These are phyloP conservation scores for Centroberyx gerrardi DNA, from an alignment of 2,797 vertebrate genomes.

Conservation along the genomic window DNA sequence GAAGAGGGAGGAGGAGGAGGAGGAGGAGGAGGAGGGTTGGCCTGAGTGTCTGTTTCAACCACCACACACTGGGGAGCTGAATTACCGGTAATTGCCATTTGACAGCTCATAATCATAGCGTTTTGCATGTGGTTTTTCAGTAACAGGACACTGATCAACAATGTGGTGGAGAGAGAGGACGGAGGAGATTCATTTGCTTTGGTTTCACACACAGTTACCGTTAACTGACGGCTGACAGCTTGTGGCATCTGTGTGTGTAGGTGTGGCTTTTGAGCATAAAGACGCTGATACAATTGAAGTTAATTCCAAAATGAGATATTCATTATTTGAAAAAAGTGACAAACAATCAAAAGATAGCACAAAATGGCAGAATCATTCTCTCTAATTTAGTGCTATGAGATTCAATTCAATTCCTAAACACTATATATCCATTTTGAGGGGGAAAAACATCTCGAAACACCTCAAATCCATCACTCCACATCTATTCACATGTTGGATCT, in stretches of 20 bases:
- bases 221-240: constrained; percentile 30
- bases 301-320: constrained; percentile 40
- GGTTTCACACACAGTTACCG: neutral
- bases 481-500: constrained; percentile 5
- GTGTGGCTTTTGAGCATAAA: constrained; percentile 16
- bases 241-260: constrained; percentile 18
- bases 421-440: neutral
- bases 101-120: constrained; percentile 70
- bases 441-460: too few species aligned
- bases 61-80: constrained; percentile 48
- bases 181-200: constrained; percentile 51
- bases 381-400: neutral
- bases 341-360: constrained; percentile 19
- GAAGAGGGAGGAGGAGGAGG: constrained; percentile 20
- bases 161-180: constrained; percentile 27
- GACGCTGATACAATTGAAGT: constrained; percentile 35
- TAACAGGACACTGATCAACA: constrained; percentile 64
- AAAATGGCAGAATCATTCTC: constrained; percentile 23
- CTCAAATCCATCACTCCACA: neutral
- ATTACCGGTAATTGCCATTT: constrained; percentile 68
- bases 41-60: constrained; percentile 51
- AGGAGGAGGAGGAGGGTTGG: constrained; percentile 1
- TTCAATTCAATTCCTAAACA: neutral
- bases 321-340: constrained; percentile 6
- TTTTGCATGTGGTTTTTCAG: constrained; percentile 54